phyloP scores from a whole-genome alignment of 2,797 vertebrate genomes.

The Molossus molossus region DNA sequence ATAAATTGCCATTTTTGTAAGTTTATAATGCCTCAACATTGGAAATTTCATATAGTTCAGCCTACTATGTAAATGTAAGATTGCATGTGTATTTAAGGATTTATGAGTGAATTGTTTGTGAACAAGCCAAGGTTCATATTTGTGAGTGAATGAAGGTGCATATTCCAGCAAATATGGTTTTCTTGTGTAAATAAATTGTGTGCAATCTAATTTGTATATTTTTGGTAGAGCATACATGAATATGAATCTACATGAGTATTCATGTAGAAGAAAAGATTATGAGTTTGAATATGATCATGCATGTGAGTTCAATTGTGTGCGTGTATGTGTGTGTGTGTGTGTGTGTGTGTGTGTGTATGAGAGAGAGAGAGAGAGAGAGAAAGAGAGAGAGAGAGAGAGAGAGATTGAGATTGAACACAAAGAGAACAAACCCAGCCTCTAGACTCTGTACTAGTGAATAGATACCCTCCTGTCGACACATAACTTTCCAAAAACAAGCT shows the following conservation, averaged over 20 bases:
- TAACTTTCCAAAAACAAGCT: slow-evolving; percentile 66
- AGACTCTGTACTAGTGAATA: slow-evolving; percentile 23
- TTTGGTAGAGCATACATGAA: neutral
- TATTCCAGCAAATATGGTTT: neutral
- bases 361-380: too few species aligned
- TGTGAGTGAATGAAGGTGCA: neutral
- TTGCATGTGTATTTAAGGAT: neutral
- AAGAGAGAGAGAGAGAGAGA: neutral
- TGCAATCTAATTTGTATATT: neutral
- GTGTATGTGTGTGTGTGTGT: neutral
- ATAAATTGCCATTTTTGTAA: slow-evolving; percentile 13
- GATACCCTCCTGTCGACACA: slow-evolving; percentile 30
- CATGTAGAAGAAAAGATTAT: neutral
- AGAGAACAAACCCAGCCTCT: slow-evolving; percentile 29
- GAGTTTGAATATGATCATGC: neutral
- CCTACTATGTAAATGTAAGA: neutral
- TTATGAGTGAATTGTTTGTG: neutral
- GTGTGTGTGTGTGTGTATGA: neutral
- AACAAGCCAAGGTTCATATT: neutral
- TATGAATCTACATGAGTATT: neutral
- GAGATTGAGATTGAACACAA: neutral
- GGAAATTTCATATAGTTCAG: neutral
- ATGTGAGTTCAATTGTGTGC: neutral
- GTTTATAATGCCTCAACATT: neutral
- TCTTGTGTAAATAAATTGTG: slow-evolving; percentile 31